phyloP scores from a whole-genome alignment of 2,113 vertebrate species.

The Bujurquina vittata region DNA sequence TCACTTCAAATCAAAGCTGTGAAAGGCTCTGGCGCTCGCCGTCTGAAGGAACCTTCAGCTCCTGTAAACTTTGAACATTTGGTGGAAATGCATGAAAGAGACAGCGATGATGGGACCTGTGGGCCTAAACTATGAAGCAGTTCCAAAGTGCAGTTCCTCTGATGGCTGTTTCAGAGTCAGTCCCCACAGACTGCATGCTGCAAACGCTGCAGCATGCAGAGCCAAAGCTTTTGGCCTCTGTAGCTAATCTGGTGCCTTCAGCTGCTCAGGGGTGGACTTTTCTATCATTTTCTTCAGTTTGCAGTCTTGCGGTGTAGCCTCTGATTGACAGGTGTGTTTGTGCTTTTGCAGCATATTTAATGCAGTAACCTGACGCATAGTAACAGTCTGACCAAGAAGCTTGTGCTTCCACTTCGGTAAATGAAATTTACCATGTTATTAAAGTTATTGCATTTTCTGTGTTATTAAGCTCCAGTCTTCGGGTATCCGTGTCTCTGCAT shows the following conservation, averaged over 20 bases:
- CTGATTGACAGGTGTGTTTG: not conserved
- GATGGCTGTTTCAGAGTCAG: not conserved
- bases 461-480: not conserved
- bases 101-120: not conserved
- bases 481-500: not conserved
- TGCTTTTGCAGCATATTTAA: not conserved
- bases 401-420: not conserved
- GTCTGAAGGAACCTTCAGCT: not conserved
- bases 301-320: not conserved
- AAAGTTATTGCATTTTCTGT: too few relatives aligned
- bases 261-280: too few relatives aligned
- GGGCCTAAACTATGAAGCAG: not conserved
- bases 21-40: not conserved
- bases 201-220: not conserved
- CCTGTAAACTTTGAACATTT: not conserved
- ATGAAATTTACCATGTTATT: not conserved
- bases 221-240: not conserved
- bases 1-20: not conserved
- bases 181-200: not conserved
- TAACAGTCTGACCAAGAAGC: not conserved
- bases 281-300: not conserved
- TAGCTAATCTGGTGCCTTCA: not conserved
- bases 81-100: not conserved
- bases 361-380: rapidly evolving
- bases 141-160: not conserved